Evolutionary conservation across 2,888 invertebrate species (phyloP), one percentile per base, ranked within the genome.

Genomic region (Eulithis prunata): DNA sequence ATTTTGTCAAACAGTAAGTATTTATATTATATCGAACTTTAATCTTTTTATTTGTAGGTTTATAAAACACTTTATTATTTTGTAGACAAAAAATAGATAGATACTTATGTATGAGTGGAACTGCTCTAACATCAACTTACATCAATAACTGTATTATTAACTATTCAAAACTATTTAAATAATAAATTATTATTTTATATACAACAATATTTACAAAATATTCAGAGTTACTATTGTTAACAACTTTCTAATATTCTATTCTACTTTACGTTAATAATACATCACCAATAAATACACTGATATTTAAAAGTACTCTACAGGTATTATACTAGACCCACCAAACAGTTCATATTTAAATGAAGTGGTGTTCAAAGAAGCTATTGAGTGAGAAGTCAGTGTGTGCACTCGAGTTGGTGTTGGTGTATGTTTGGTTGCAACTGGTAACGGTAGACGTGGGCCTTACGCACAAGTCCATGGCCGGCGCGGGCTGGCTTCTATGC

Each of bases 371-470:
- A 58, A 73, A 73, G 14, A 68, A 68, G 32, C 66, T 49, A 38
- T 61, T 73, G 8, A 71, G 64, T 13, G 68, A 67, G 52, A 71
- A 71, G 36, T 66, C 68, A 38, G 62, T 64, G 43, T 49, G 21
- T 7, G 68, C 56, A 53, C 69, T 76, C 6, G 75, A 71, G 47
- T 78, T 72, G 1, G 80, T 77, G 47, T 78, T 72, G 1, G 80
- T 77, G 55, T 77, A 78, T 0, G 79, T 74, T n/a, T 62, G 61
- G 6, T 79, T 78, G 41, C 77, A 76, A 68, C 78, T 84, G 53
- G 86, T 79, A 55, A 66, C 75, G 56, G 84, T 85, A 52, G 84
- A 78, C 51, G 87, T 82, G 64, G 82, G 77, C 62, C 78, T 82
- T 41, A 78, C 69, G 67, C 80, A 75, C 62, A 84, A 70, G 63